Base-by-base conservation (phyloP, 2,113 vertebrate species). In the Copsychus sechellarum region DNA sequence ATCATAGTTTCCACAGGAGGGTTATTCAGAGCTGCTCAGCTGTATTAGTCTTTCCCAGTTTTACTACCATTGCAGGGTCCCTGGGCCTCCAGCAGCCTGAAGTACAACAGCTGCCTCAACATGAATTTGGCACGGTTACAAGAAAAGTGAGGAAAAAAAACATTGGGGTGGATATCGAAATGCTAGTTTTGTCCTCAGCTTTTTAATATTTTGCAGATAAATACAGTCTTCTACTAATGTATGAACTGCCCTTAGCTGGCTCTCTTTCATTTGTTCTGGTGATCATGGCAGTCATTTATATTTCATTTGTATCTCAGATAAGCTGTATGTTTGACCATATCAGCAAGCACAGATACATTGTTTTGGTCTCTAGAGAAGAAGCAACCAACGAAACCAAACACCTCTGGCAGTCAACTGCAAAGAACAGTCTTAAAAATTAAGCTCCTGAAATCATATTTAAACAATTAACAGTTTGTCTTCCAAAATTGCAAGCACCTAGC, bases 11-110 rank as follows among this genome's bases (percentile, higher is more conserved):
- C 82, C 93, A 86, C 80, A 93, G 58, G 76, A 92, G 53, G 29
- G 89, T 81, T 95, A 92, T 90, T 93, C 86, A 88, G 69, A 89
- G 33, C 86, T 87, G 79, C 48, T 81, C 85, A 62, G 73, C 87
- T 93, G 58, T 88, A 81, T 92, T 93, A 96, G 84, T 91, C 74
- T 95, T 81, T 91, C 61, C 38, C 42, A 74, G 14, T 89, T 97
- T 92, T 96, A 80, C 89, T 90, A 47, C 61, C 90, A 87, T 83
- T 58, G 78, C 45, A 56, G 51, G 64, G 69, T 95, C 71, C 57
- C 87, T 76, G 91, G 76, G 81, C 95, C 91, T 86, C 78, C 92
- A 95, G 89, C 83, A 89, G n/a, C 67, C 91, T 88, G 25, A 90
- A 67, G 33, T 60, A 45, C 31, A 56, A 58, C 91, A 90, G 81